Evolutionary conservation across 2,113 vertebrate genomes (phyloP).

Genomic region (Brachyhypopomus gauderio): DNA sequence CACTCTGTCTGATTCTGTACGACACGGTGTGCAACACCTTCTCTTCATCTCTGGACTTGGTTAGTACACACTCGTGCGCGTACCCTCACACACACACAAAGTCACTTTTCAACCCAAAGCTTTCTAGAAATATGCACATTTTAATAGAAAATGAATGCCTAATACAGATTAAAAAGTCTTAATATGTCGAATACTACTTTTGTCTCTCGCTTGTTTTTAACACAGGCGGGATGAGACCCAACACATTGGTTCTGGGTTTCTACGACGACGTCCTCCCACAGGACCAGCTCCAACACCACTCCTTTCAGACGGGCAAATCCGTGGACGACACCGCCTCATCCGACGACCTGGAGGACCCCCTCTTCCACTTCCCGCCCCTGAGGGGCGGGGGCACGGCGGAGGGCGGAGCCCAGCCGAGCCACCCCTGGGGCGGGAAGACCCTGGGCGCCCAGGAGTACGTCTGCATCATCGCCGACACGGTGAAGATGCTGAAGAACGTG

Average conservation of each 20-base stretch:
- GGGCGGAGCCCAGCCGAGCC: background rate
- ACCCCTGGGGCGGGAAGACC: slow-evolving; percentile 68
- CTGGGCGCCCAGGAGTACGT: slow-evolving; percentile 82
- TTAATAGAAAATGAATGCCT: too few relatives aligned
- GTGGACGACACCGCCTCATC: slow-evolving; percentile 33
- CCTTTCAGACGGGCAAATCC: slow-evolving; percentile 48
- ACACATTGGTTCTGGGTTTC: slow-evolving; percentile 88
- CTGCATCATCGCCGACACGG: slow-evolving; percentile 82
- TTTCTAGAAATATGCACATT: too few relatives aligned
- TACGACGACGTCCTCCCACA: slow-evolving; percentile 75
- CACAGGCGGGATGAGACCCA: slow-evolving; percentile 89
- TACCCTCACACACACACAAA: slow-evolving; percentile 11
- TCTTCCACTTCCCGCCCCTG: slow-evolving; percentile 73
- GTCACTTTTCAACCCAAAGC: too few relatives aligned
- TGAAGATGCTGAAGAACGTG: slow-evolving; percentile 91
- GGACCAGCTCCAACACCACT: slow-evolving; percentile 73
- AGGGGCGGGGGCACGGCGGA: slow-evolving; percentile 30
- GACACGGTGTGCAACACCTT: slow-evolving; percentile 85
- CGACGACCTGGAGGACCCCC: slow-evolving; percentile 50
- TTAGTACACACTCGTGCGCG: slow-evolving; percentile 64
- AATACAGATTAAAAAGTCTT: too few relatives aligned
- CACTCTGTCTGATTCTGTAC: slow-evolving; percentile 82
- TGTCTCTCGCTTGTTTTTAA: background rate
- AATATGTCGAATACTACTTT: background rate
- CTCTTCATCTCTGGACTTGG: slow-evolving; percentile 91